Evolutionary conservation across 1,140 invertebrate genomes (phyloP).

Genomic region (Cataglyphis hispanica): DNA sequence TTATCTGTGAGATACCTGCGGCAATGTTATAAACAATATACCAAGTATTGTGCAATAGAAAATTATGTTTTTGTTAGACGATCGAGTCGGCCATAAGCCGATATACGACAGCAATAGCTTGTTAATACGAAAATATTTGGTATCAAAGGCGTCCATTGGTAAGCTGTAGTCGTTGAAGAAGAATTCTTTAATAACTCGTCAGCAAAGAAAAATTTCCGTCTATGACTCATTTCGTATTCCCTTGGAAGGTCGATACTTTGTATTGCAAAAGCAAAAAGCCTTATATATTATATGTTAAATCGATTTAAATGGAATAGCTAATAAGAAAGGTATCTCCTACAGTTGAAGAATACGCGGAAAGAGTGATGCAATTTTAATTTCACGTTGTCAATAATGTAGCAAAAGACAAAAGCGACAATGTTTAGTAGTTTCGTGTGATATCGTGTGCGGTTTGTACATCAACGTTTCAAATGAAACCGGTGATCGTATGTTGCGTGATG

Average conservation of each 20-base stretch:
- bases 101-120: background rate
- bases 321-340: background rate
- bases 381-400: background rate
- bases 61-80: background rate
- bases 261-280: background rate
- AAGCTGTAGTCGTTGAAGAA: background rate
- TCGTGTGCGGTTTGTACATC: background rate
- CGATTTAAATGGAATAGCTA: slow-evolving; percentile 37
- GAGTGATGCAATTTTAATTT: slow-evolving; percentile 21
- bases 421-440: background rate
- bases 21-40: background rate
- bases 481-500: background rate
- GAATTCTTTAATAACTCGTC: slow-evolving; percentile 27
- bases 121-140: slow-evolving; percentile 26
- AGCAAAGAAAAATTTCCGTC: background rate
- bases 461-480: background rate
- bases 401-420: background rate
- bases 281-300: background rate
- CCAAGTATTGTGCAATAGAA: background rate
- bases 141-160: slow-evolving; percentile 29
- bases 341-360: background rate
- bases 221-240: slow-evolving; percentile 24
- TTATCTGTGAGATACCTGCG: slow-evolving; percentile 18
- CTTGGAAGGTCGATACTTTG: background rate
- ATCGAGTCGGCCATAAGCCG: slow-evolving; percentile 20